Evolutionary conservation across 1,140 invertebrate genomes (phyloP), one percentile per base, ranked within the genome.

Genomic region (Tetragonula clypearis): DNA sequence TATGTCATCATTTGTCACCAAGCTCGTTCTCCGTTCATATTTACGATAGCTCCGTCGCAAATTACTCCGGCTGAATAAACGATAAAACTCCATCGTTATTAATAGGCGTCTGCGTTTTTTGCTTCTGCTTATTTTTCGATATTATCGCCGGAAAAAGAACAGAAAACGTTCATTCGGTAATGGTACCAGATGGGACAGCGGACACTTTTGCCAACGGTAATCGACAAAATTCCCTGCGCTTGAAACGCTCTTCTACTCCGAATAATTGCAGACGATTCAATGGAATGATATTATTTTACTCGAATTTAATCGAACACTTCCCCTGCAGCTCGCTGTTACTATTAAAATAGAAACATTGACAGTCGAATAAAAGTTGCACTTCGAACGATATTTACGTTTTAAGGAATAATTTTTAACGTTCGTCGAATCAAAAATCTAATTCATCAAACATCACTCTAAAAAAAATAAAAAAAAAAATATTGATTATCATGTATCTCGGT

Each of bases 61-160:
- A 74, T 75, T 62, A 23, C 26, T 68, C 35, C 35, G 71, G 19
- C 74, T 19, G 79, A 26, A 77, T 30, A 82, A 86, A 69, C 35
- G 65, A 75, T 62, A 53, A 71, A 77, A 35, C 66, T 41, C 35
- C 30, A 2, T 56, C 30, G 60, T 62, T 86, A 86, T 62, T 82
- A 82, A 86, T 65, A 30, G 21, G 23, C 26, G 60, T 21, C 53
- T 14, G 71, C 60, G 23, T 79, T 72, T 66, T 35, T 53, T 62
- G n/a, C 49, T 19, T 55, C 55, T n/a, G 49, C 79, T 81, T 53
- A 81, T 68, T 75, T 81, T 41, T 68, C 79, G 62, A 85, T 85
- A 85, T 75, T 35, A 65, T 55, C 69, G 49, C 21, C 0, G 26
- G 65, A 35, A 71, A 60, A 71, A 79, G 71, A 68, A 58, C 35